Evolutionary conservation across 2,113 vertebrate genomes (phyloP).

Genomic region (Cavia porcellus): DNA sequence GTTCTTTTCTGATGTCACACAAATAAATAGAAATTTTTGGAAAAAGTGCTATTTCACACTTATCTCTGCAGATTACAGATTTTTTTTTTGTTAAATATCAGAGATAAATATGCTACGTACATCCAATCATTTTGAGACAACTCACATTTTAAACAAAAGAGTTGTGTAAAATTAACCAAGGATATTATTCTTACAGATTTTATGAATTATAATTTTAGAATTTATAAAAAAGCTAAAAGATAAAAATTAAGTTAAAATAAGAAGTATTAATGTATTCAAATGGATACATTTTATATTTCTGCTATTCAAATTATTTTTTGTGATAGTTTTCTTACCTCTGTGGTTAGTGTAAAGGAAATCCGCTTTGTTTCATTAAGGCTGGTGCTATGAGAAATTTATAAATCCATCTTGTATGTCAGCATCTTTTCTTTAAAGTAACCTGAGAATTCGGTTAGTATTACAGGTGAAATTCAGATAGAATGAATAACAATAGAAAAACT

Average conservation of each 20-base stretch:
- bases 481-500: conserved; percentile 43
- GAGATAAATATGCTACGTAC: neutral
- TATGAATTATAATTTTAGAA: neutral
- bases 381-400: neutral
- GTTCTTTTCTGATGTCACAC: neutral
- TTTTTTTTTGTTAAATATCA: neutral
- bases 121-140: neutral
- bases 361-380: neutral
- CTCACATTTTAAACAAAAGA: neutral
- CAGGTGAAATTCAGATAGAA: neutral
- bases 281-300: neutral
- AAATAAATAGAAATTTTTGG: neutral
- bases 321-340: neutral
- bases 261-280: neutral
- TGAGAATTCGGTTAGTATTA: neutral
- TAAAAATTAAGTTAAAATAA: neutral
- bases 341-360: neutral
- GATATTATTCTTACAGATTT: neutral
- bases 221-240: neutral
- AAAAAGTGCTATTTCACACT: neutral
- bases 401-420: neutral
- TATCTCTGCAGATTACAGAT: neutral
- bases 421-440: conserved; percentile 44
- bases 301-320: neutral
- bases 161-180: neutral